A percentile compares a stretch with the other conserved stretches of the same genome.
Conservation (phyloP, 2,888 invertebrate species). For the Melanostoma scalare region DNA sequence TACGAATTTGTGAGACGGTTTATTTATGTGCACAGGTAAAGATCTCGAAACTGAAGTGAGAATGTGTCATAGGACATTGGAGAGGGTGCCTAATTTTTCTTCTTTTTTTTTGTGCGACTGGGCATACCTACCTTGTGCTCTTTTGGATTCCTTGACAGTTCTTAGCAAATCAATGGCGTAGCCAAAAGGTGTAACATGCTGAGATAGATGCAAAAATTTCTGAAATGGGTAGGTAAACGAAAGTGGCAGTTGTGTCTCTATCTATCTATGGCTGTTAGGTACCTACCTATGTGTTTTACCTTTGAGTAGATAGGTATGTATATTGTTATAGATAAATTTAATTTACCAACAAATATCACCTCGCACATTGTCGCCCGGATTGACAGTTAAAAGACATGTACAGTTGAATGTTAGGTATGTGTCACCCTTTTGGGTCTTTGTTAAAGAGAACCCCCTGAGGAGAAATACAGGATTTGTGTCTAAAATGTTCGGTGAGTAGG, state of each 20-base stretch:
- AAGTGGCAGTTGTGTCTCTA: slow-evolving; percentile 61
- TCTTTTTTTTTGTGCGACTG: slow-evolving; percentile 4
- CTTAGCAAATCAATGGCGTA: slow-evolving; percentile 32
- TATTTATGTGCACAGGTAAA: slow-evolving; percentile 50
- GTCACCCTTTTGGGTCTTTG: too few relatives aligned
- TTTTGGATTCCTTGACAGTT: slow-evolving; percentile 53
- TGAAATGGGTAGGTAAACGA: slow-evolving; percentile 10
- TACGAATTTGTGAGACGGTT: slow-evolving; percentile 41
- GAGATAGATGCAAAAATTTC: slow-evolving; percentile 44
- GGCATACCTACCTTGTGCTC: not conserved
- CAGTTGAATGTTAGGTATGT: not conserved
- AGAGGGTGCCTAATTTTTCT: slow-evolving; percentile 48
- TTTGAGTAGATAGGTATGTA: slow-evolving; percentile 23
- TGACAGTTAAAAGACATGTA: slow-evolving; percentile 5
- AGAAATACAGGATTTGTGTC: too few relatives aligned
- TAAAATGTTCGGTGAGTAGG: too few relatives aligned
- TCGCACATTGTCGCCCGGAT: slow-evolving; percentile 9
- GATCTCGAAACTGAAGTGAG: slow-evolving; percentile 29
- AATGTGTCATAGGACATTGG: slow-evolving; percentile 59
- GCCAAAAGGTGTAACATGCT: not conserved
- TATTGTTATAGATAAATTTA: slow-evolving; percentile 8
- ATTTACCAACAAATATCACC: not conserved
- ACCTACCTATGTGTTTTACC: slow-evolving; percentile 15
- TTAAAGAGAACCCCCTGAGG: too few relatives aligned
- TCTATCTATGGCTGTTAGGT: slow-evolving; percentile 37